A percentile compares a stretch with the other conserved stretches of the same genome.
These are phyloP conservation scores for Oenanthe melanoleuca DNA, from an alignment of 2,113 vertebrate species.

Conservation along the genomic window DNA sequence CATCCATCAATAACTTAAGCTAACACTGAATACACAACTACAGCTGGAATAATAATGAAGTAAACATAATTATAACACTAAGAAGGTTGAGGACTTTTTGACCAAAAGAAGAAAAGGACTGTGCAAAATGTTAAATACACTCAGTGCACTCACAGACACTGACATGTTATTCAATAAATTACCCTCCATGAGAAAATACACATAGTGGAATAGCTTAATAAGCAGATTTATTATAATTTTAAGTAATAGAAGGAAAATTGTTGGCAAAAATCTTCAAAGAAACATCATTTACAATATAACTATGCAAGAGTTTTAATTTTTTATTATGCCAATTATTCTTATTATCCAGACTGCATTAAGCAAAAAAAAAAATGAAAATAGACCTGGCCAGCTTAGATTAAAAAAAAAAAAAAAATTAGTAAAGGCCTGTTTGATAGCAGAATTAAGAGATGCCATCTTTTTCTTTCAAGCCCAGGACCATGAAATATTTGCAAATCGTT, in stretches of 20 bases:
- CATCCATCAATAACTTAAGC: not conserved
- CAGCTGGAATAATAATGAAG: constrained; percentile 53
- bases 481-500: not conserved
- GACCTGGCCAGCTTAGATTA: not conserved
- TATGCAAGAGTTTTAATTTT: not conserved
- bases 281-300: not conserved
- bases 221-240: not conserved
- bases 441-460: not conserved
- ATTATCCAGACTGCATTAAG: not conserved
- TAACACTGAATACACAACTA: not conserved
- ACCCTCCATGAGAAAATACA: not conserved
- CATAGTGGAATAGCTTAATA: not conserved
- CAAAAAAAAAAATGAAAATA: not conserved
- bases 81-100: constrained; percentile 17
- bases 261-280: not conserved
- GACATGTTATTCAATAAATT: not conserved
- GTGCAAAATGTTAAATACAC: constrained; percentile 41
- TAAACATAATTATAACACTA: constrained; percentile 45
- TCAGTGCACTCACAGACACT: not conserved
- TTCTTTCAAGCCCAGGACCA: not conserved
- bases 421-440: not conserved
- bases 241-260: not conserved
- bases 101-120: constrained; percentile 37
- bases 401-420: accelerated
- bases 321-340: not conserved